Evolutionary conservation across 2,797 vertebrate genomes (phyloP).

Genomic region (Cirrhinus mrigala): DNA sequence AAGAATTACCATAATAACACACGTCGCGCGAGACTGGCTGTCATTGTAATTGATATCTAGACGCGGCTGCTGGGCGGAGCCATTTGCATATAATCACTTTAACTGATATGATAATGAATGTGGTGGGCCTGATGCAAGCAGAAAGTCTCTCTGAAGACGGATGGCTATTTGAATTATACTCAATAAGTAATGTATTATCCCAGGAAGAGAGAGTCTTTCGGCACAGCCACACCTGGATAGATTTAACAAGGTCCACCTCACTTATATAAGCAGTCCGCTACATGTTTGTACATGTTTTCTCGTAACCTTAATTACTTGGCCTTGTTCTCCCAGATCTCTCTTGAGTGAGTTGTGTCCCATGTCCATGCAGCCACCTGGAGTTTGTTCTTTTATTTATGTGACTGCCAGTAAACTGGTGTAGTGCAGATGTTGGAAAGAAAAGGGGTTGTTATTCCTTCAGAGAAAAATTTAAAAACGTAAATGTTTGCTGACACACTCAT

Average conservation of each 20-base stretch:
- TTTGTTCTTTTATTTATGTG: conserved; percentile 39
- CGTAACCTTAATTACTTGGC: conserved; percentile 43
- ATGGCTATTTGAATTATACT: conserved; percentile 80
- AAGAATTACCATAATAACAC: conserved; percentile 74
- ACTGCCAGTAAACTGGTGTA: not conserved
- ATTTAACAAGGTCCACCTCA: conserved; percentile 60
- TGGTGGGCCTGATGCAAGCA: conserved; percentile 78
- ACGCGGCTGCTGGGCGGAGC: conserved; percentile 73
- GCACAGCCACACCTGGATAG: conserved; percentile 66
- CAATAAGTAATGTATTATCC: conserved; percentile 80
- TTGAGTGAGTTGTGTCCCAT: conserved; percentile 35
- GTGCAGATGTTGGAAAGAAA: not conserved
- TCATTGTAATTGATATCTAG: conserved; percentile 81
- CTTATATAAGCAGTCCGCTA: conserved; percentile 41
- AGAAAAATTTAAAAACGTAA: not conserved
- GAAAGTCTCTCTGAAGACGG: conserved; percentile 76
- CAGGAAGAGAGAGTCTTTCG: conserved; percentile 55
- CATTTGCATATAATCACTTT: conserved; percentile 85
- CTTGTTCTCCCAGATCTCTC: conserved; percentile 32
- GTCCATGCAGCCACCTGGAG: conserved; percentile 41
- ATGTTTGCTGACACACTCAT: conserved; percentile 6
- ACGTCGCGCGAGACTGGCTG: conserved; percentile 69
- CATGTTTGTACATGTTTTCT: conserved; percentile 45
- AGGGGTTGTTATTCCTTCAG: not conserved
- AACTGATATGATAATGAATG: conserved; percentile 84